Evolutionary conservation across 2,888 invertebrate genomes (phyloP).

Genomic region (Eupithecia dodoneata): DNA sequence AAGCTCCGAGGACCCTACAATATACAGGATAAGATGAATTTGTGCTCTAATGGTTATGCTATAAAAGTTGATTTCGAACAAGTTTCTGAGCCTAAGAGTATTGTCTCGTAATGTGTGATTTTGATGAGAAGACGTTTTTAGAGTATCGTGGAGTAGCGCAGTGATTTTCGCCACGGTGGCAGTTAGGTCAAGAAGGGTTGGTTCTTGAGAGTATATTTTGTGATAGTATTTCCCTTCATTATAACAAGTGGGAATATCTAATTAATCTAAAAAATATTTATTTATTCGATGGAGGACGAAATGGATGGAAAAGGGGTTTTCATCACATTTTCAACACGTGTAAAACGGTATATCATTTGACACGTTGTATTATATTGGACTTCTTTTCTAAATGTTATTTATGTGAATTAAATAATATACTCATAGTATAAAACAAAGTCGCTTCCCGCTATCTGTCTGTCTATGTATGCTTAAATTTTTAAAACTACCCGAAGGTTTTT

Average conservation of each 20-base stretch:
- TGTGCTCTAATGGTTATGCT: conserved; percentile 13
- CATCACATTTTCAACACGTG: too few relatives aligned
- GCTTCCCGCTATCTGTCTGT: too few relatives aligned
- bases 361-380: too few relatives aligned
- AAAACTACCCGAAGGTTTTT: too few relatives aligned
- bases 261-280: not conserved
- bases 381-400: not conserved
- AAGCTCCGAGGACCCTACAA: conserved; percentile 6
- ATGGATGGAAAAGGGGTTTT: too few relatives aligned
- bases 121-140: conserved; percentile 12
- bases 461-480: too few relatives aligned
- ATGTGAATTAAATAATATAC: not conserved
- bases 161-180: conserved; percentile 1
- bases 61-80: conserved; percentile 5
- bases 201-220: not conserved
- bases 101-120: conserved; percentile 10
- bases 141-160: not conserved
- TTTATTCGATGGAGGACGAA: not conserved
- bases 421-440: too few relatives aligned
- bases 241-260: not conserved
- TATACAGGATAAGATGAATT: conserved; percentile 14
- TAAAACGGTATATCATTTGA: too few relatives aligned
- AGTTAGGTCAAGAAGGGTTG: conserved; percentile 16
- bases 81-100: not conserved
- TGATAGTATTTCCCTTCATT: not conserved